Evolutionary conservation across 2,113 vertebrate species (phyloP), one percentile per base, ranked within the genome.

Genomic region (Bostrychus sinensis): DNA sequence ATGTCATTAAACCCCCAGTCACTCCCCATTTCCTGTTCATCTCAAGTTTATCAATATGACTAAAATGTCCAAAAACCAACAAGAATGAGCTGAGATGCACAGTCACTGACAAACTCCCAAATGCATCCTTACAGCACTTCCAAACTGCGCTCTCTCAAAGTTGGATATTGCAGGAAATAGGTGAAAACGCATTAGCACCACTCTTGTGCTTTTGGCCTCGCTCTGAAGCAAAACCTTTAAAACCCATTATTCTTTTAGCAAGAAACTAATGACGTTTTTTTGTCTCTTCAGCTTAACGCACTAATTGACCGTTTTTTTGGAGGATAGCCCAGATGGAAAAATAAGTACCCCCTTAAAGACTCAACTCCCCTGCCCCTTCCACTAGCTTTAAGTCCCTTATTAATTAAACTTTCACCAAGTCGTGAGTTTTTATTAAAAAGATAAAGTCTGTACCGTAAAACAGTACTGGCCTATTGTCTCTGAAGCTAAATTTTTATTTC

Each of bases 391-490:
- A 91, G 87, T 90, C 88, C 85, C 88, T 89, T 92, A 91, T 92
- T 93, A 92, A 92, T 92, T 92, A 92, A 92, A 93, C 89, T 90
- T 91, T 91, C 88, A 89, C 88, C 87, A 92, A 91, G 86, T 92
- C 86, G 78, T 86, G 74, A 80, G 42, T 89, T 91, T 91, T 92
- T 91, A 89, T 89, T 89, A 91, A 91, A 90, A 92, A 87, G 89
- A 91, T 88, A 90, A 87, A 89, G 88, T 86, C 81, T 64, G 80
- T 85, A 76, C 75, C 77, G 66, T 88, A 84, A 88, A 91, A 84
- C 70, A 79, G 75, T 75, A 78, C 66, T 77, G 77, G 70, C 80
- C 86, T 89, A 89, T 88, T 89, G 88, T 91, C 85, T 89, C 59
- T 72, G 48, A 86, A 83, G 77, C 67, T 83, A 81, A 82, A 86